Evolutionary conservation across 2,113 vertebrate species (phyloP), one percentile per base, ranked within the genome.

Genomic region (Orcinus orca): DNA sequence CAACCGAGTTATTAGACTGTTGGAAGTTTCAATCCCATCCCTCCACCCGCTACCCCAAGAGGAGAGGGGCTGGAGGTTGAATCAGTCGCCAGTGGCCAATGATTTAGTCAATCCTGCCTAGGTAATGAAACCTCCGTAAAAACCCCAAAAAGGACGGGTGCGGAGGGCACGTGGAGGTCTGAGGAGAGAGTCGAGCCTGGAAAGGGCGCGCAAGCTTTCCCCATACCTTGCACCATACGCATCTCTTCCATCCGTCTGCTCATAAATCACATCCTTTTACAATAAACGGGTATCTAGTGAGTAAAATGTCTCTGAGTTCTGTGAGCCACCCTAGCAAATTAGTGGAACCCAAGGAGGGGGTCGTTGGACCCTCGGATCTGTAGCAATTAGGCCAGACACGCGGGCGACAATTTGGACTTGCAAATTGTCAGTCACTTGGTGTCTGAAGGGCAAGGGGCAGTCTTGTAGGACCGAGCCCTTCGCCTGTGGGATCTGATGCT

Each of bases 121-220:
- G 23, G 20, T 29, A 36, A 50, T 0, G 15, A 26, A 29, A 12
- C 23, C 58, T 36, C 58, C 33, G 21, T 29, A 20, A 36, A 77
- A 89, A 0, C 31, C 41, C 41, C 2, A 1, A 65, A 65, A 63
- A 17, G 17, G 71, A 2, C 0, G 0, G 55, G 20, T 25, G 2
- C 3, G 3, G 41, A 47, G 70, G n/a, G 71, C 21, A 1, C 31
- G 20, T 23, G 20, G 31, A n/a, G 47, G 14, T 4, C 6, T 17
- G 53, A 11, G 44, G 7, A 9, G 60, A 6, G 10, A 2, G 9
- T 25, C 23, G 18, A 0, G 0, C 44, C 31, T 50, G 60, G 74
- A 36, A 23, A 14, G 25, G 31, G 6, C 4, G 2, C 1, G 0
- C 10, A 36, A 2, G 41, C 33, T 53, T 38, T 21, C 44, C 71